phyloP scores from a whole-genome alignment of 2,888 invertebrate genomes.

The Parochlus steinenii region DNA sequence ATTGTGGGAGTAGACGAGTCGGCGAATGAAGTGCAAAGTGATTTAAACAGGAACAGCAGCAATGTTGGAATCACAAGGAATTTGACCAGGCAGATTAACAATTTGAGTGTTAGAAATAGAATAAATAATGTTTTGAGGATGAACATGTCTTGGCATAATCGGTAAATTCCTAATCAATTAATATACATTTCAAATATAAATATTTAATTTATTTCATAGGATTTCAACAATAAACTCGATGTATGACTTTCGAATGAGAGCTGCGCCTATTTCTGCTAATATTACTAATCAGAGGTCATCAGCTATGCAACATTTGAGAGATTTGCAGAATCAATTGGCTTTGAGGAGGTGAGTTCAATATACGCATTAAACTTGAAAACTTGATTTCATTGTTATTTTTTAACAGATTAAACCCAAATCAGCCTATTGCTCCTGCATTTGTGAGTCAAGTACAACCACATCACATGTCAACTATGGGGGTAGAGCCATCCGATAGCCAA shows the following conservation, averaged over 20 bases:
- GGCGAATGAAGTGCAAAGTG: conserved; percentile 2
- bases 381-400: no score
- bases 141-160: conserved; percentile 10
- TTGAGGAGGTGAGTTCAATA: no score
- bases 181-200: not conserved
- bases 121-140: conserved; percentile 8
- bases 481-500: no score
- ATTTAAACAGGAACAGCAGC: conserved; percentile 1
- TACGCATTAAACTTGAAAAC: no score
- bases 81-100: conserved; percentile 12
- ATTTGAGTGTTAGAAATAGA: conserved; percentile 11
- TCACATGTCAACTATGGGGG: no score
- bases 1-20: not conserved
- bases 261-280: conserved; percentile 1
- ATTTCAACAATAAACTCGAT: not conserved
- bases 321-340: no score
- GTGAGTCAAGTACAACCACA: not conserved
- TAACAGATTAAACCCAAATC: no score
- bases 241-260: conserved; percentile 8
- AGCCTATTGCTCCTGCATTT: not conserved
- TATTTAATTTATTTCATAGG: not conserved
- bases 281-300: no score
- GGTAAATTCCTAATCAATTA: not conserved
- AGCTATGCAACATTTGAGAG: no score
- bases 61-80: conserved; percentile 4